Base-by-base conservation (phyloP, 1,140 invertebrate genomes). In the Chelonus insularis region DNA sequence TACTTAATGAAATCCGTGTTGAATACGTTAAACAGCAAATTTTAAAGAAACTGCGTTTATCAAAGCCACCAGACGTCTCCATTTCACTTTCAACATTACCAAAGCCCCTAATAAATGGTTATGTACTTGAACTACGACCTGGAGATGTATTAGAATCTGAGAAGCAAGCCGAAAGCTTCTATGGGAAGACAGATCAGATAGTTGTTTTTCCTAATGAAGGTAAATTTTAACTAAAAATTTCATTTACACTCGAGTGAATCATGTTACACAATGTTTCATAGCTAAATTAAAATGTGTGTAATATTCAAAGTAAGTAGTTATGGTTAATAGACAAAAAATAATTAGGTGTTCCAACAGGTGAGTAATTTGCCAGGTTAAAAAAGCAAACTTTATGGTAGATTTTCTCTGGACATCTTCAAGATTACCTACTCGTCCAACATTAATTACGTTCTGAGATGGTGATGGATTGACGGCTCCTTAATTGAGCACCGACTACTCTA, bases 1-100 rank as follows among this genome's bases (percentile, higher is more conserved):
- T 78, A 32, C 65, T 88, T 7, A 86, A 83, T 0, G 83, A 82
- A n/a, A 66, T 87, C 12, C 77, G 90, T 52, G 86, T 92, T 36
- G 90, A 92, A 72, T 89, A 89, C 62, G 89, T 92, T 7, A 93
- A 93, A 71, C 86, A 91, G 66, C 90, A 92, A 76, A 93, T 93
- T 12, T 72, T 93, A 50, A 88, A 87, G 74, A 92, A 92, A 72
- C 71, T 93, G 41, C 76, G 90, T 57, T 72, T 93, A 1, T 90
- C 86, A 41, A 87, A 88, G 71, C 88, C 87, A 61, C 91, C 91
- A 5, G 83, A 84, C 41, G 83, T 86, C 1, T 84, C 84, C 5
- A 68, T 83, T 14, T 73, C 85, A 2, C 72, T 86, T 1, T 84
- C 84, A 62, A 84, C 84, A 18, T 74, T 91, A 65, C 89, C 89